Evolutionary conservation across 92 coral and sea anemone species (phyloP).

Genomic region (Porites divaricata): DNA sequence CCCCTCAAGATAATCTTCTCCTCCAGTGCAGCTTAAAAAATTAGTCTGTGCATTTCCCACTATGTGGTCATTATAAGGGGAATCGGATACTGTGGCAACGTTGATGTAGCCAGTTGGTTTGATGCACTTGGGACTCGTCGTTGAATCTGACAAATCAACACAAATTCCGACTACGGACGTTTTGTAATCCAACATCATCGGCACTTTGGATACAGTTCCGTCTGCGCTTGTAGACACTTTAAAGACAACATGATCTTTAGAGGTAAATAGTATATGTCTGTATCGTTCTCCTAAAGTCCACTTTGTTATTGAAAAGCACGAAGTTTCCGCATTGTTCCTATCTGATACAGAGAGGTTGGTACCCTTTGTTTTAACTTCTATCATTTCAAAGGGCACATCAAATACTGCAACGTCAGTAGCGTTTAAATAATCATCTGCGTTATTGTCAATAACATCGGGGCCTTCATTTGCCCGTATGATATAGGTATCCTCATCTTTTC

Average conservation of each 20-base stretch:
- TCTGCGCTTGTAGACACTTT: constrained; percentile 13
- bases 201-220: constrained; percentile 33
- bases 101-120: not conserved
- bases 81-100: no score
- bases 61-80: no score
- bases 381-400: constrained; percentile 40
- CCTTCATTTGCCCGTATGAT: constrained; percentile 61
- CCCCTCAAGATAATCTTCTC: constrained; percentile 45
- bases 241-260: constrained; percentile 55
- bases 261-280: constrained; percentile 44
- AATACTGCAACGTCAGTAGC: constrained; percentile 56
- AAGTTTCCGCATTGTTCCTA: constrained; percentile 8
- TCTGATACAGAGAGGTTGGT: constrained; percentile 21
- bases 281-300: constrained; percentile 45
- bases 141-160: constrained; percentile 28
- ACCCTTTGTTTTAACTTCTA: not conserved
- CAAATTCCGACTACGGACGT: constrained; percentile 12
- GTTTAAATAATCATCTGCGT: constrained; percentile 44
- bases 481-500: constrained; percentile 61
- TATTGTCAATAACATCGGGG: constrained; percentile 55
- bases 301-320: constrained; percentile 31
- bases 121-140: not conserved
- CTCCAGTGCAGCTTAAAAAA: constrained; percentile 58
- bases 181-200: constrained; percentile 48
- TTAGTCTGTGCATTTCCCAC: constrained; percentile 31